These are phyloP conservation scores for Heliconius hermathena DNA, from an alignment of 1,140 invertebrate genomes.

Conservation along the genomic window DNA sequence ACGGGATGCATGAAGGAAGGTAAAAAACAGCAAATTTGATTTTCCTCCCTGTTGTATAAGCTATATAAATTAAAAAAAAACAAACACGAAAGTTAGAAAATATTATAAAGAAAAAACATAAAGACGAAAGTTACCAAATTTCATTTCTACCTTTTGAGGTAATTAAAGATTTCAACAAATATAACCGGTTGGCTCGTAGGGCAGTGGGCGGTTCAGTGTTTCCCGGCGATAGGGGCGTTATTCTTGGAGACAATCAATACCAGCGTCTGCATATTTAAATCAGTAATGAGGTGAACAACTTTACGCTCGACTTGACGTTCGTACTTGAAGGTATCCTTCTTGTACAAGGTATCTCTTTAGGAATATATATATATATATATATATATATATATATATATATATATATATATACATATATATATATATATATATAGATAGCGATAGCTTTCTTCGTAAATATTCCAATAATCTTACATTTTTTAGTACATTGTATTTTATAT, in stretches of 20 bases:
- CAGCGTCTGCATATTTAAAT: constrained; percentile 75
- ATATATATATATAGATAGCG: too few species aligned
- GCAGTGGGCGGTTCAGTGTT: constrained; percentile 49
- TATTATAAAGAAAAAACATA: not conserved
- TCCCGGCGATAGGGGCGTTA: constrained; percentile 59
- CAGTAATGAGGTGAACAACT: constrained; percentile 62
- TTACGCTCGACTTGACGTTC: constrained; percentile 30
- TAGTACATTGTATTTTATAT: not conserved
- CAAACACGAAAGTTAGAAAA: not conserved
- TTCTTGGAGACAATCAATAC: constrained; percentile 79
- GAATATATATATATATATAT: not conserved
- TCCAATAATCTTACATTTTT: not conserved
- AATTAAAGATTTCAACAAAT: constrained; percentile 34
- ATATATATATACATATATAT: too few species aligned
- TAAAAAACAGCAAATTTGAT: too few species aligned
- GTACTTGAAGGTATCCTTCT: not conserved
- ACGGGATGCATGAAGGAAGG: too few species aligned
- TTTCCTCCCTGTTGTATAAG: too few species aligned
- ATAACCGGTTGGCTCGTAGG: constrained; percentile 25
- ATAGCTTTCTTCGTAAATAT: not conserved
- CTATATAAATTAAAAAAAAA: not conserved
- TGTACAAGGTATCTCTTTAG: not conserved
- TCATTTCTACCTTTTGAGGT: not conserved
- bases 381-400: too few species aligned
- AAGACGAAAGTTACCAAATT: not conserved